Conservation (phyloP, 2,113 vertebrate genomes). For the Cyphomyrus plagiostoma region DNA sequence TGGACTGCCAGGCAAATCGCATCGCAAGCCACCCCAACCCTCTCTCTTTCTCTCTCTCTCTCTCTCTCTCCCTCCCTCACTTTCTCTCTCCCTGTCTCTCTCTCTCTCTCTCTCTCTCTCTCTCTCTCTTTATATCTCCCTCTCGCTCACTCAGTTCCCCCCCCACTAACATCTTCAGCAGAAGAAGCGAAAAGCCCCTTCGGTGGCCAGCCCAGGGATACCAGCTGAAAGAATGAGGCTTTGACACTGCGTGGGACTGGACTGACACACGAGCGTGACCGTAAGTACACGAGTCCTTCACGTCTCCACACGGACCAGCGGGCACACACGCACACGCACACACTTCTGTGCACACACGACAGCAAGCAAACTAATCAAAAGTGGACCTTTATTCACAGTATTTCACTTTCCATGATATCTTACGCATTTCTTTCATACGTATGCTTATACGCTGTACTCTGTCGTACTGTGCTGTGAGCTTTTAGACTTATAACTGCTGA, state of each 20-base stretch:
- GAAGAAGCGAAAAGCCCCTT: conserved; percentile 23
- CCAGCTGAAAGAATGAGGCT: conserved; percentile 53
- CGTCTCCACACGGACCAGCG: conserved; percentile 43
- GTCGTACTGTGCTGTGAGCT: not conserved
- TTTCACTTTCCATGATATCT: not conserved
- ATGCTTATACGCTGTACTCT: not conserved
- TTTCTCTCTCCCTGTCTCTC: conserved; percentile 10
- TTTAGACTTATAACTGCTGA: not conserved
- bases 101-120: conserved; percentile 20
- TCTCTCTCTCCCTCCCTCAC: conserved; percentile 14
- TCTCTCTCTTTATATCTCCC: conserved; percentile 17
- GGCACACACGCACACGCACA: conserved; percentile 42
- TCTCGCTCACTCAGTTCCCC: conserved; percentile 35
- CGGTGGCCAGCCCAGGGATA: conserved; percentile 38
- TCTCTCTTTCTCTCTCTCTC: conserved; percentile 28
- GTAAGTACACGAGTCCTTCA: conserved; percentile 55
- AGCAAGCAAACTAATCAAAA: conserved; percentile 11
- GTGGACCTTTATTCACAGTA: not conserved
- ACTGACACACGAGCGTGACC: conserved; percentile 51
- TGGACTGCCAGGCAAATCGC: conserved; percentile 29
- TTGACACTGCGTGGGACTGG: conserved; percentile 54
- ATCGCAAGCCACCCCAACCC: conserved; percentile 18
- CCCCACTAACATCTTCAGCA: conserved; percentile 25
- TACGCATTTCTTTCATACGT: not conserved
- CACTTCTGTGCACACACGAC: conserved; percentile 3